Evolutionary conservation across 37 sponge, comb jelly and placozoan genomes (phyloP).

Genomic region (Theonella swinhoei): DNA sequence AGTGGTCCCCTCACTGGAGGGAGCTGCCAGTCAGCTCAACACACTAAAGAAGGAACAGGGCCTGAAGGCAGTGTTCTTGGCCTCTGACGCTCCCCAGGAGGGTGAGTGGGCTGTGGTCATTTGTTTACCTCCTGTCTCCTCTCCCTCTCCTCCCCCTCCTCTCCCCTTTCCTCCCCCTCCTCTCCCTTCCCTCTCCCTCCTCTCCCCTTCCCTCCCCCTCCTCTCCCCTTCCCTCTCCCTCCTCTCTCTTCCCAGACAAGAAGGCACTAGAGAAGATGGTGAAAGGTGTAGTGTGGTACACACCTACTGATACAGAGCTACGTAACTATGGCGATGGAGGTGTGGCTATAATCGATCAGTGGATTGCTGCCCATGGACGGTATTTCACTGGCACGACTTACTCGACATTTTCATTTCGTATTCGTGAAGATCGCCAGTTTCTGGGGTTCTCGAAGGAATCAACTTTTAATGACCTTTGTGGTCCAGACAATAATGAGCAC

Average conservation of each 20-base stretch:
- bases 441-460: constrained; percentile 77
- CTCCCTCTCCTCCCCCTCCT: not conserved
- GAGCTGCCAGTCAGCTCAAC: constrained; percentile 77
- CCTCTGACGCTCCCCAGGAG: constrained; percentile 70
- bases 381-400: constrained; percentile 67
- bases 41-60: constrained; percentile 41
- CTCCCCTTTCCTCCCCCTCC: not conserved
- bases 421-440: constrained; percentile 91
- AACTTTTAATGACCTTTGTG: constrained; percentile 93
- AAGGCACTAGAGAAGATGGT: constrained; percentile 34
- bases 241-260: constrained; percentile 65
- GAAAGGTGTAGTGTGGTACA: constrained; percentile 63
- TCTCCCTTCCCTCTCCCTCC: not conserved
- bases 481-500: constrained; percentile 42
- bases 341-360: constrained; percentile 94
- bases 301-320: constrained; percentile 26
- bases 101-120: constrained; percentile 10
- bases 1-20: constrained; percentile 79
- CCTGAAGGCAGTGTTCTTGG: constrained; percentile 76
- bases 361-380: constrained; percentile 87
- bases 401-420: constrained; percentile 95
- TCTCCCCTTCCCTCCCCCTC: not conserved
- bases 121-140: not conserved
- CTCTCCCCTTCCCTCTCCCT: constrained; percentile 12
- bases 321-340: constrained; percentile 33